Conservation (phyloP, 2,113 vertebrate genomes). For the Epinephelus lanceolatus region DNA sequence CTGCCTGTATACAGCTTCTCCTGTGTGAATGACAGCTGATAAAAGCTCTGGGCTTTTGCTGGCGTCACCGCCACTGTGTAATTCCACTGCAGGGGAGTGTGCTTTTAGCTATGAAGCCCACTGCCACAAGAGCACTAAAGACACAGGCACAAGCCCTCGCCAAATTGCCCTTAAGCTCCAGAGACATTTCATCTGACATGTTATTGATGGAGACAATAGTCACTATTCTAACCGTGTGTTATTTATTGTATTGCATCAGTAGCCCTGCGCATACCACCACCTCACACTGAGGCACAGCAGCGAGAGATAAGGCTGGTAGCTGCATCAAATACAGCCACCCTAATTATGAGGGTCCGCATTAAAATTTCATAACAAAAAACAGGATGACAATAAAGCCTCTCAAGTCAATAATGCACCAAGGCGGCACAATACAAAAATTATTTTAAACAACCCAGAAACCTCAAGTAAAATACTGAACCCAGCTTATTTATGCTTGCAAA, state of each 20-base stretch:
- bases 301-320: slow-evolving; percentile 40
- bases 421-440: slow-evolving; percentile 62
- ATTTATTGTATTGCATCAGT: slow-evolving; percentile 65
- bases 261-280: slow-evolving; percentile 29
- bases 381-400: slow-evolving; percentile 77
- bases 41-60: slow-evolving; percentile 76
- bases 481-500: slow-evolving; percentile 60
- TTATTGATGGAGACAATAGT: slow-evolving; percentile 77
- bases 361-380: slow-evolving; percentile 85
- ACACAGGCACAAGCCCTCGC: slow-evolving; percentile 65
- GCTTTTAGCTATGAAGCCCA: slow-evolving; percentile 79
- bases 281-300: slow-evolving; percentile 33
- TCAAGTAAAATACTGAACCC: slow-evolving; percentile 66
- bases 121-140: slow-evolving; percentile 74
- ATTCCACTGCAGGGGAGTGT: slow-evolving; percentile 80
- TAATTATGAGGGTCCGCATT: slow-evolving; percentile 84
- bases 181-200: slow-evolving; percentile 74
- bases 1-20: slow-evolving; percentile 71
- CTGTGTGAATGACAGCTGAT: slow-evolving; percentile 78
- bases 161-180: slow-evolving; percentile 73
- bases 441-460: slow-evolving; percentile 60
- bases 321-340: slow-evolving; percentile 61
- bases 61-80: slow-evolving; percentile 71
- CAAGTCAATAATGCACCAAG: slow-evolving; percentile 81
- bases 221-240: slow-evolving; percentile 50